Percentiles rank a stretch among this genome's conserved stretches.
Evolutionary conservation across 2,113 vertebrate species (phyloP).

Genomic region (Crotophaga sulcirostris): DNA sequence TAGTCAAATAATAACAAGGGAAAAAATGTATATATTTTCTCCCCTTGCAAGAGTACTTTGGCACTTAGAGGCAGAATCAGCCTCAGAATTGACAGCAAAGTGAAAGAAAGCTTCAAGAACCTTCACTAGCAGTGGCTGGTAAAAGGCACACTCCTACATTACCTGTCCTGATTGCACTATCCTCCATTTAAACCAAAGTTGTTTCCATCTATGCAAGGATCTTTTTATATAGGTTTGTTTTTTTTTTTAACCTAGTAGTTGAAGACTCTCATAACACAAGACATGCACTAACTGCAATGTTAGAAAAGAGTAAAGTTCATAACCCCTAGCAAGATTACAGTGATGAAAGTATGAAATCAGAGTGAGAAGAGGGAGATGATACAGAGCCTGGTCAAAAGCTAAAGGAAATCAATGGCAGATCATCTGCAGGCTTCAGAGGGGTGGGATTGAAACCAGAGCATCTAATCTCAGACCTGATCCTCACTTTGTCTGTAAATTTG

Average conservation of each 20-base stretch:
- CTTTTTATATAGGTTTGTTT: not conserved
- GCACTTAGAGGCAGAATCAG: not conserved
- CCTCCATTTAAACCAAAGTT: not conserved
- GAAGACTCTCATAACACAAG: not conserved
- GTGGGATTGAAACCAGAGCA: not conserved
- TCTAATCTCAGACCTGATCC: not conserved
- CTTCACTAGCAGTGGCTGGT: not conserved
- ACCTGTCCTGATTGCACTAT: not conserved
- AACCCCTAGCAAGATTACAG: not conserved
- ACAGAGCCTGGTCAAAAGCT: not conserved
- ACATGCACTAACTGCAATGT: not conserved
- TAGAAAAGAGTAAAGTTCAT: not conserved
- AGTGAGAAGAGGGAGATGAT: not conserved
- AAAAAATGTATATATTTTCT: not conserved
- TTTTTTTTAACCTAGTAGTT: not conserved
- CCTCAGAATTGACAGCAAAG: not conserved
- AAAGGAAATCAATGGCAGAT: conserved; percentile 7
- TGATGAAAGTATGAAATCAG: not conserved
- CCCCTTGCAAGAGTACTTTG: not conserved
- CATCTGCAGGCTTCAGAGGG: not conserved
- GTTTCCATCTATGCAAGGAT: not conserved
- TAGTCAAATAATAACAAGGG: not conserved
- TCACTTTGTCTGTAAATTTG: not conserved
- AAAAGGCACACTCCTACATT: not conserved
- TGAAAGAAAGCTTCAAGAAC: not conserved